A percentile compares a stretch with the other conserved stretches of the same genome.
These are phyloP conservation scores for Solenodon paradoxus DNA, from an alignment of 2,113 vertebrate species.

Conservation along the genomic window DNA sequence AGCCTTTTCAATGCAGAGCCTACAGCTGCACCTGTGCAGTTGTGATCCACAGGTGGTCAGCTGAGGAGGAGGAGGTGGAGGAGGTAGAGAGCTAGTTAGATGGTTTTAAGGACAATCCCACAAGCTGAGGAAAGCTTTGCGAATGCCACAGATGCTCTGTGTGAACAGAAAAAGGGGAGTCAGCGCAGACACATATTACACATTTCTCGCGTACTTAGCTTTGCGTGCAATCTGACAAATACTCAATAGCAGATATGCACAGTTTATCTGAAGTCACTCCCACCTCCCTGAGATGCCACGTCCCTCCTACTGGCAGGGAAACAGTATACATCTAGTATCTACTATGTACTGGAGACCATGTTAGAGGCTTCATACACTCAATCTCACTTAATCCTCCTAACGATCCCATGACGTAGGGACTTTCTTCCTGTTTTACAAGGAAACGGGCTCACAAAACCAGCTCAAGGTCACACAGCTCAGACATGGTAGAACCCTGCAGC, in stretches of 20 bases:
- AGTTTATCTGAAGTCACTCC: not conserved
- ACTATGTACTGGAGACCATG: not conserved
- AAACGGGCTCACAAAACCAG: constrained; percentile 10
- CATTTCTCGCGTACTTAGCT: not conserved
- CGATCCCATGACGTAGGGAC: not conserved
- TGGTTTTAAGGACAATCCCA: not conserved
- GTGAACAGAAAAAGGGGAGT: not conserved
- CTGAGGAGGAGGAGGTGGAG: not conserved
- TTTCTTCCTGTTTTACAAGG: not conserved
- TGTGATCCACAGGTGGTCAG: not conserved
- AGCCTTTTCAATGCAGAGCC: not conserved
- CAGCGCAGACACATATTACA: not conserved
- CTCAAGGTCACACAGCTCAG: not conserved
- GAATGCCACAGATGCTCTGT: not conserved
- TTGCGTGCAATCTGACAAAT: not conserved
- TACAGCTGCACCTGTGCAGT: not conserved
- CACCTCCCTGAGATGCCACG: not conserved
- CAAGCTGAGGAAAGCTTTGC: not conserved
- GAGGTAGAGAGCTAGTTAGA: not conserved
- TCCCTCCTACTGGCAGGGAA: not conserved
- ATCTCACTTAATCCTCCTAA: not conserved
- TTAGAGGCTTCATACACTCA: not conserved
- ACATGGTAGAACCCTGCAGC: not conserved
- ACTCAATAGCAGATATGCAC: not conserved
- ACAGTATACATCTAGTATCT: not conserved